Percentiles rank a stretch among this genome's conserved stretches.
Conservation (phyloP, 2,888 invertebrate species). For the Chrysina gloriosa region DNA sequence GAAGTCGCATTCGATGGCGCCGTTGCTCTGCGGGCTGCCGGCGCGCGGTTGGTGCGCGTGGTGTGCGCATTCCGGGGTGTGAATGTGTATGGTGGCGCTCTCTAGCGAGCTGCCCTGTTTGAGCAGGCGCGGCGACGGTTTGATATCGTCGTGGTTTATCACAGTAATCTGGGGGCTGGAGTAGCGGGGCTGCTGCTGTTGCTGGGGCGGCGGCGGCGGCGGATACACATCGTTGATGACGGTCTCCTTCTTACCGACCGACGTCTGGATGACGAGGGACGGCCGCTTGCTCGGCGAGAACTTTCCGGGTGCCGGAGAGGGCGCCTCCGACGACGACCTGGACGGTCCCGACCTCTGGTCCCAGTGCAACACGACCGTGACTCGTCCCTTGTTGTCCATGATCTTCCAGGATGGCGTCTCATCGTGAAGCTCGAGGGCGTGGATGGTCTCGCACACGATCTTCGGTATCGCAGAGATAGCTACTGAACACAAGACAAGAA, state of each 20-base stretch:
- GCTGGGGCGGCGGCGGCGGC: slow-evolving; percentile 56
- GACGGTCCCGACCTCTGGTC: slow-evolving; percentile 83
- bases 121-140: slow-evolving; percentile 55
- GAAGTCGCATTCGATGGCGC: slow-evolving; percentile 87
- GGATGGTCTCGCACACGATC: slow-evolving; percentile 97
- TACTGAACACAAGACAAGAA: slow-evolving; percentile 65
- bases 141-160: slow-evolving; percentile 91
- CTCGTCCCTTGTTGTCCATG: slow-evolving; percentile 97
- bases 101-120: slow-evolving; percentile 76
- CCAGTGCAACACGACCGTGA: slow-evolving; percentile 97
- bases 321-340: slow-evolving; percentile 67
- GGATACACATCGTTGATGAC: slow-evolving; percentile 67
- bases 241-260: slow-evolving; percentile 68
- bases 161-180: slow-evolving; percentile 90
- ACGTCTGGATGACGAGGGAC: slow-evolving; percentile 79
- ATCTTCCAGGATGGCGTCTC: slow-evolving; percentile 98
- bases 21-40: slow-evolving; percentile 73
- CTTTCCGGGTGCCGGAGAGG: slow-evolving; percentile 66
- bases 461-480: slow-evolving; percentile 95
- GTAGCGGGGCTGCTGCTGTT: slow-evolving; percentile 57
- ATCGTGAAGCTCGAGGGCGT: slow-evolving; percentile 94
- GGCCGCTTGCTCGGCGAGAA: slow-evolving; percentile 73
- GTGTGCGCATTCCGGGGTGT: slow-evolving; percentile 86
- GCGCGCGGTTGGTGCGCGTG: slow-evolving; percentile 74
- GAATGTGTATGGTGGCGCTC: slow-evolving; percentile 80